phyloP scores from a whole-genome alignment of 2,797 vertebrate species.

The Thripadectes ignobilis region DNA sequence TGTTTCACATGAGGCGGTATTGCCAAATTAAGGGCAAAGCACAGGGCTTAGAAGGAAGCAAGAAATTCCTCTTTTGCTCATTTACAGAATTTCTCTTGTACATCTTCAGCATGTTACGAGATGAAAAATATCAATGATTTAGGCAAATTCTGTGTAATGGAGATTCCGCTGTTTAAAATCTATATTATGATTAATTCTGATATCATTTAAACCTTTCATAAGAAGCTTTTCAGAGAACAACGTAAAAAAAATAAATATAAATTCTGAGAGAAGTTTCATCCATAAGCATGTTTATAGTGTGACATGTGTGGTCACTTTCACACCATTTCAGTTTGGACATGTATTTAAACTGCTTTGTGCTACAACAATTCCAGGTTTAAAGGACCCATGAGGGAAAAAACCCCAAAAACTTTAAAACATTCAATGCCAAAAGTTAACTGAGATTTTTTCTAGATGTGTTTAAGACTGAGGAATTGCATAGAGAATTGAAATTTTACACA shows the following conservation, averaged over 20 bases:
- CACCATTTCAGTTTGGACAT: neutral
- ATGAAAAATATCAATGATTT: neutral
- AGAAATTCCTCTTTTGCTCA: neutral
- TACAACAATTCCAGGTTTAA: neutral
- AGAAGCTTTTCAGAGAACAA: neutral
- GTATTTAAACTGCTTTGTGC: neutral
- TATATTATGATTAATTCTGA: neutral
- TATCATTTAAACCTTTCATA: neutral
- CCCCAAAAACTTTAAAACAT: neutral
- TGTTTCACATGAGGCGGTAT: neutral
- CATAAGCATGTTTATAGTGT: neutral
- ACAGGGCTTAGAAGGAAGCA: constrained; percentile 1
- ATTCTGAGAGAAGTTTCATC: neutral
- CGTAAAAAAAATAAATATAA: neutral
- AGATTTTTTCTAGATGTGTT: constrained; percentile 49
- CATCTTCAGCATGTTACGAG: neutral
- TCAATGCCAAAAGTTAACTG: constrained; percentile 53
- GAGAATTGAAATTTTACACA: constrained; percentile 81
- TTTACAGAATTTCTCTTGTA: neutral
- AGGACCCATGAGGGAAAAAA: neutral
- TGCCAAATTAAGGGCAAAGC: constrained; percentile 15
- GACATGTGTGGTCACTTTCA: neutral
- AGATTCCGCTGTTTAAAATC: neutral
- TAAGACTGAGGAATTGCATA: constrained; percentile 69
- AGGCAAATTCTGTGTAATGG: neutral